phyloP scores from a whole-genome alignment of 1,140 invertebrate species.

The Elymnias hypermnestra region DNA sequence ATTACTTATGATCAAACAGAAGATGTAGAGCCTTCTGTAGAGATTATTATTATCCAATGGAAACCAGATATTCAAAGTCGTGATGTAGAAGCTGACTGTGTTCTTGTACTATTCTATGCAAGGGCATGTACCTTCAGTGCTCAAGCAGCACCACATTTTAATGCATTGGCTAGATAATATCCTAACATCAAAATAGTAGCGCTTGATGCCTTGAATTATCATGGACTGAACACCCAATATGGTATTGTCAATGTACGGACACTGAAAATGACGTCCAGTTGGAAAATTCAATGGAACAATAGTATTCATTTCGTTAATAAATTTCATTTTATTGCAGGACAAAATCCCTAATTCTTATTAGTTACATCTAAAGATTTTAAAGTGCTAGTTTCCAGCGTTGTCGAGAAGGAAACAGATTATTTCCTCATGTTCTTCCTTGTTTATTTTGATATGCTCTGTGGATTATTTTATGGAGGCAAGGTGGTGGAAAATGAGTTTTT shows the following conservation, averaged over 20 bases:
- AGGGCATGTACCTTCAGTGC: constrained; percentile 93
- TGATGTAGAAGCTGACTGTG: constrained; percentile 79
- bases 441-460: constrained; percentile 86
- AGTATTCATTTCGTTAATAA: constrained; percentile 86
- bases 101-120: constrained; percentile 92
- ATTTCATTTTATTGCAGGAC: constrained; percentile 89
- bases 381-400: constrained; percentile 86
- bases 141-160: constrained; percentile 91
- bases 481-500: constrained; percentile 87
- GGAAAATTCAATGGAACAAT: constrained; percentile 91
- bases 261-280: constrained; percentile 87
- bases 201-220: constrained; percentile 91
- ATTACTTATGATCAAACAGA: constrained; percentile 46
- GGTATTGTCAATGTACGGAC: constrained; percentile 95
- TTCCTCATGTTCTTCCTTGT: constrained; percentile 89
- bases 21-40: constrained; percentile 49
- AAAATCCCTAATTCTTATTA: constrained; percentile 76
- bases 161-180: constrained; percentile 90
- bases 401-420: constrained; percentile 86
- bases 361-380: constrained; percentile 87
- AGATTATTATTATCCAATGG: constrained; percentile 66
- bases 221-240: constrained; percentile 93
- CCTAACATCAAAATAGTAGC: constrained; percentile 92
- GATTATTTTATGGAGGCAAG: constrained; percentile 88
- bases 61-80: constrained; percentile 62